Evolutionary conservation across 2,113 vertebrate genomes (phyloP).

Genomic region (Cnemophilus loriae): DNA sequence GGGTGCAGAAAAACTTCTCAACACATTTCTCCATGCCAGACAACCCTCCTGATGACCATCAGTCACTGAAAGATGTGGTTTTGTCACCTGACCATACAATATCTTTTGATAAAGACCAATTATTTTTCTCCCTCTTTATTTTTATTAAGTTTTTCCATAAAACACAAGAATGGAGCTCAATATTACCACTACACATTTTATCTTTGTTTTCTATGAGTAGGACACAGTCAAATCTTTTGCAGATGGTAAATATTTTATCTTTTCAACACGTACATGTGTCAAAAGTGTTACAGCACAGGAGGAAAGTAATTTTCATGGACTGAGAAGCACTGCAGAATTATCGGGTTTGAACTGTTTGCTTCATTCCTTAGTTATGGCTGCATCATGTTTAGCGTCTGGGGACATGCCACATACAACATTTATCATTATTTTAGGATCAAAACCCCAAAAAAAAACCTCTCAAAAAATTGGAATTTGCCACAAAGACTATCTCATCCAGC

Average conservation of each 20-base stretch:
- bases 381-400: neutral
- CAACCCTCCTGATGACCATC: neutral
- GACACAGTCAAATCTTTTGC: neutral
- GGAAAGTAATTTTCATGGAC: neutral
- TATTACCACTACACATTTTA: accelerated
- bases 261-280: accelerated
- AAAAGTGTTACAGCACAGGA: neutral
- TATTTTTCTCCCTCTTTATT: neutral
- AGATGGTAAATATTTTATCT: neutral
- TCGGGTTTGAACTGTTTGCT: neutral
- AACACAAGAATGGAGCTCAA: neutral
- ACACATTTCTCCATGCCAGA: neutral
- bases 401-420: neutral
- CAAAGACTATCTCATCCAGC: neutral
- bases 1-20: neutral
- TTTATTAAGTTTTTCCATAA: neutral
- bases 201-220: neutral
- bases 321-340: neutral
- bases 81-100: neutral
- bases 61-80: neutral
- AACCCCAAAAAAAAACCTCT: neutral
- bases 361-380: neutral
- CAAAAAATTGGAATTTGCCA: neutral
- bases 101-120: neutral
- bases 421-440: neutral